Conservation (phyloP, 2,797 vertebrate species). For the Urophycis tenuis region DNA sequence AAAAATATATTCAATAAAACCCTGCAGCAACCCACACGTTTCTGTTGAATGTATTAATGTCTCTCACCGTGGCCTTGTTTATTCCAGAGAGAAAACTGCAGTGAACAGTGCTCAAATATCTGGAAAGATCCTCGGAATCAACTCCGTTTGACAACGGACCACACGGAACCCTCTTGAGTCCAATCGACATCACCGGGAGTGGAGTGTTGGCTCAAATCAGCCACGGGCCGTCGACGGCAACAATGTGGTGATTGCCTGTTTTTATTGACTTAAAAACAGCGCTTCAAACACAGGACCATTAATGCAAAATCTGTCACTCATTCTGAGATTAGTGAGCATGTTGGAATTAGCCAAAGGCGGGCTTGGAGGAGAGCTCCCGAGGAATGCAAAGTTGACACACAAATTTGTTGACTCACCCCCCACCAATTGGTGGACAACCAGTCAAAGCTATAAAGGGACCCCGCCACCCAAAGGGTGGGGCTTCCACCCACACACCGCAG, state of each 20-base stretch:
- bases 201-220: conserved; percentile 28
- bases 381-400: conserved; percentile 46
- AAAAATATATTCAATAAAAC: conserved; percentile 1
- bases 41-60: background rate
- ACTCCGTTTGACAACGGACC: background rate
- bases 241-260: background rate
- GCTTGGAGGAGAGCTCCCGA: conserved; percentile 20
- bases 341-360: conserved; percentile 6
- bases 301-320: background rate
- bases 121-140: background rate
- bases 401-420: conserved; percentile 51
- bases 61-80: background rate
- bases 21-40: conserved; percentile 1
- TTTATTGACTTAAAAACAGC: background rate
- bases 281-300: background rate
- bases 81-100: background rate
- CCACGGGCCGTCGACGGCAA: conserved; percentile 20
- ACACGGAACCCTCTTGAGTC: conserved; percentile 3
- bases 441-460: conserved; percentile 44
- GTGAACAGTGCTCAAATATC: background rate
- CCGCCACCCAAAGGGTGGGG: conserved; percentile 26
- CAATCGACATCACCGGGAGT: conserved; percentile 43
- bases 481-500: conserved; percentile 5
- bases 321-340: background rate
- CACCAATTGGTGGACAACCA: conserved; percentile 44